phyloP scores from a whole-genome alignment of 2,888 invertebrate genomes.

The Protonemura montana region DNA sequence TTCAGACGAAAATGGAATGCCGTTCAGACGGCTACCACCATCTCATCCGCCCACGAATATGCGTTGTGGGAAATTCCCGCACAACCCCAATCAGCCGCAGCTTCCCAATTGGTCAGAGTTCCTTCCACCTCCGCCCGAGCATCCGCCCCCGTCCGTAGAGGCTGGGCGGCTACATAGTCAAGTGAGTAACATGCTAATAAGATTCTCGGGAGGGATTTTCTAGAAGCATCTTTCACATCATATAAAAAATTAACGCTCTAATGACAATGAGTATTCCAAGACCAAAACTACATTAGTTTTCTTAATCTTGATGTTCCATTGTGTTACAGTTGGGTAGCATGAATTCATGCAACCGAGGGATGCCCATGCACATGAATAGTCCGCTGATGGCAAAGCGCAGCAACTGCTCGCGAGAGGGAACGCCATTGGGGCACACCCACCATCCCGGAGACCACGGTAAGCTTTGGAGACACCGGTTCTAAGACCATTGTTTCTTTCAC shows the following conservation, averaged over 20 bases:
- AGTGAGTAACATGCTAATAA: background rate
- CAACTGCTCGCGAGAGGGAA: constrained; percentile 47
- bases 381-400: constrained; percentile 48
- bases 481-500: too few species aligned
- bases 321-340: constrained; percentile 25
- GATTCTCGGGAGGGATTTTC: background rate
- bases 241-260: background rate
- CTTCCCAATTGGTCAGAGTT: constrained; percentile 66
- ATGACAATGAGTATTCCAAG: too few species aligned
- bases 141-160: constrained; percentile 63
- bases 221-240: background rate
- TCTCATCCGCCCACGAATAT: constrained; percentile 18
- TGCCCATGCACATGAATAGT: constrained; percentile 48
- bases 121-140: constrained; percentile 68
- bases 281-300: too few species aligned
- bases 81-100: constrained; percentile 23
- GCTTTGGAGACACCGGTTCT: too few species aligned
- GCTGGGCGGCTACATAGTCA: constrained; percentile 28
- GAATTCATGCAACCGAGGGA: constrained; percentile 45
- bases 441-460: constrained; percentile 30
- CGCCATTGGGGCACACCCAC: constrained; percentile 43
- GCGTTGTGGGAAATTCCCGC: constrained; percentile 43
- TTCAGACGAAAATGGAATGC: constrained; percentile 45
- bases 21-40: constrained; percentile 35
- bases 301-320: too few species aligned